phyloP scores from a whole-genome alignment of 2,888 invertebrate species.

The Sphinx pinastri region DNA sequence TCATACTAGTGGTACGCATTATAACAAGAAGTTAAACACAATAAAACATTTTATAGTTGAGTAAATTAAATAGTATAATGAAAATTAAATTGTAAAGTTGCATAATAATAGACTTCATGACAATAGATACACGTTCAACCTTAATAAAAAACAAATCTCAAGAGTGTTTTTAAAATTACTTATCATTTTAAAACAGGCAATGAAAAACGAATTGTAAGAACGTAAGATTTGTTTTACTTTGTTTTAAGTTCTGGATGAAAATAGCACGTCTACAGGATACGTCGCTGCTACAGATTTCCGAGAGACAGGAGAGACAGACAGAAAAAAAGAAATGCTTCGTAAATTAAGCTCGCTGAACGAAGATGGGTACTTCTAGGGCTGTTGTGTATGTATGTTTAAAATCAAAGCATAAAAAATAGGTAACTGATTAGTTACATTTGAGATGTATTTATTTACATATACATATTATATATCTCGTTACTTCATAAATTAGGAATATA shows the following conservation, averaged over 20 bases:
- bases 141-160: too few species aligned
- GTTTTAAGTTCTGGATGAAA: constrained; percentile 52
- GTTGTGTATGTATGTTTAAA: constrained; percentile 35
- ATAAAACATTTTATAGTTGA: too few species aligned
- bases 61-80: too few species aligned
- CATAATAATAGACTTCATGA: too few species aligned
- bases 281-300: constrained; percentile 73
- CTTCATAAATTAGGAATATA: too few species aligned
- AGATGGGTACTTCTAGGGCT: constrained; percentile 46
- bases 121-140: too few species aligned
- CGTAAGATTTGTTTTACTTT: background rate
- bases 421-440: too few species aligned
- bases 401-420: background rate
- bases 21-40: too few species aligned
- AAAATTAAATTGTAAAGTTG: too few species aligned
- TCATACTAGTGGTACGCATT: too few species aligned
- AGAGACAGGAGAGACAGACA: constrained; percentile 68
- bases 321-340: constrained; percentile 64
- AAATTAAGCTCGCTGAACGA: constrained; percentile 56
- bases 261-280: constrained; percentile 58
- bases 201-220: background rate
- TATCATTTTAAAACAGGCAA: too few species aligned
- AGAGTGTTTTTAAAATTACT: too few species aligned
- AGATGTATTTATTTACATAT: background rate
- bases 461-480: background rate